Percentiles rank a stretch among this genome's conserved stretches.
phyloP scores from a whole-genome alignment of 2,888 invertebrate species.

The Copidosoma aretas region DNA sequence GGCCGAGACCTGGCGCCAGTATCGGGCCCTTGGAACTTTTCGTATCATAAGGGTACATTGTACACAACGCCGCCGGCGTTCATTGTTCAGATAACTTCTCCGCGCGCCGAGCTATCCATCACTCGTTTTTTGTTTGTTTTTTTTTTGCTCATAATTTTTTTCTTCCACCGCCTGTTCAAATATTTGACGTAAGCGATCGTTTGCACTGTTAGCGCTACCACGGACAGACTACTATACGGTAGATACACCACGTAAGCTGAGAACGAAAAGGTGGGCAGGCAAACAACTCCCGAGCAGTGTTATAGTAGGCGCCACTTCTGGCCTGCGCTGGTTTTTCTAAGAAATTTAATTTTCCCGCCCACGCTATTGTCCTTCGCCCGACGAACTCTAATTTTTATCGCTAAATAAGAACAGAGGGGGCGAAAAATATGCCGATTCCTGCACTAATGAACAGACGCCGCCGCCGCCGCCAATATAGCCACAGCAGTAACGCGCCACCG shows the following conservation, averaged over 20 bases:
- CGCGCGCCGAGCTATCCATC: slow-evolving; percentile 11
- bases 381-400: neutral
- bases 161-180: slow-evolving; percentile 10
- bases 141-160: slow-evolving; percentile 6
- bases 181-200: slow-evolving; percentile 22
- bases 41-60: slow-evolving; percentile 8
- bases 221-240: too few species aligned
- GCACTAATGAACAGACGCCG: too few species aligned
- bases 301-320: slow-evolving; percentile 12
- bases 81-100: slow-evolving; percentile 44
- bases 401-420: too few species aligned
- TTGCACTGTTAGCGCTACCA: slow-evolving; percentile 2
- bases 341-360: neutral
- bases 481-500: too few species aligned
- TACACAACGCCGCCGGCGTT: slow-evolving; percentile 27
- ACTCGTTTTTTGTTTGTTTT: neutral
- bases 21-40: slow-evolving; percentile 8
- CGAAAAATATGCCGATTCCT: too few species aligned
- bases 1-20: slow-evolving; percentile 55
- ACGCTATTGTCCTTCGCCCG: neutral
- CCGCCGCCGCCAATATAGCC: too few species aligned
- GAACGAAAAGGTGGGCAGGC: neutral
- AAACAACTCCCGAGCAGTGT: slow-evolving; percentile 7
- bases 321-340: neutral
- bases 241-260: neutral